These are phyloP conservation scores for Tinea pellionella DNA, from an alignment of 2,888 invertebrate species.

Conservation along the genomic window DNA sequence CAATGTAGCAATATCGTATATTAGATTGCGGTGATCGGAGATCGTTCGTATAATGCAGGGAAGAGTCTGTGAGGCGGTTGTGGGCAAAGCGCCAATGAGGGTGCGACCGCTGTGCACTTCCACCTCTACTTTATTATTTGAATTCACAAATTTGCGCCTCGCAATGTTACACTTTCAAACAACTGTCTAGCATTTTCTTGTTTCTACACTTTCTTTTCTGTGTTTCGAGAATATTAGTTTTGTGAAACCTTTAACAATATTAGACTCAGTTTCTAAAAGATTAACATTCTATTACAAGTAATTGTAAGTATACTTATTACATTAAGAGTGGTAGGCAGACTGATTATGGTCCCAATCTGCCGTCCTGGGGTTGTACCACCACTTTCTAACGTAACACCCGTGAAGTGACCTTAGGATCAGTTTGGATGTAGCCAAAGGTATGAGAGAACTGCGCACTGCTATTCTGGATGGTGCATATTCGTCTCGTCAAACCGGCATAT, in stretches of 20 bases:
- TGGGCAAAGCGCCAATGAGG: slow-evolving; percentile 10
- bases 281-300: no score
- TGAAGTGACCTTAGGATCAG: no score
- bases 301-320: no score
- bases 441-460: no score
- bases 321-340: no score
- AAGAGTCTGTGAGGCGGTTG: not conserved
- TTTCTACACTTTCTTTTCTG: slow-evolving; percentile 11
- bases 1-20: not conserved
- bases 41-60: not conserved
- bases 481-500: no score
- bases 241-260: not conserved
- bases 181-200: slow-evolving; percentile 18
- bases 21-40: slow-evolving; percentile 5
- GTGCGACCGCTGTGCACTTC: slow-evolving; percentile 3
- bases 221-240: not conserved
- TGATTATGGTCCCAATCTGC: no score
- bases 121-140: slow-evolving; percentile 17
- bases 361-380: no score
- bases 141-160: slow-evolving; percentile 20
- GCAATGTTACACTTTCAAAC: slow-evolving; percentile 16
- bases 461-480: no score
- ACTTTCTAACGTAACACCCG: no score
- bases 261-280: no score
- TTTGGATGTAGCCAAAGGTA: no score